Evolutionary conservation across 2,888 invertebrate genomes (phyloP).

Genomic region (Halictus quadricinctus): DNA sequence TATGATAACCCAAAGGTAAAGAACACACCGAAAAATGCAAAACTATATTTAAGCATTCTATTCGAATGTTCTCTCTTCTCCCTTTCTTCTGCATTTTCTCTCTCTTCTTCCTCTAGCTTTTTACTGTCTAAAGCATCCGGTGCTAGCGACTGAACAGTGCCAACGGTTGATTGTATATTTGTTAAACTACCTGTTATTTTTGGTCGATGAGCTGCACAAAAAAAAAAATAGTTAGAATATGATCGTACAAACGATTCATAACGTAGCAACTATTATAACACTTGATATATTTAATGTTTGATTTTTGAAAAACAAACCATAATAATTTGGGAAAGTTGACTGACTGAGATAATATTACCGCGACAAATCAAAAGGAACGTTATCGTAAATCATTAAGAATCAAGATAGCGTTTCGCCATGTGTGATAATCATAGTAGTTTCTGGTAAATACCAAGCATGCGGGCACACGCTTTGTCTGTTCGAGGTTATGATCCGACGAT

Average conservation of each 20-base stretch:
- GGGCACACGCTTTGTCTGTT: constrained; percentile 4
- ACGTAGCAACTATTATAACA: neutral
- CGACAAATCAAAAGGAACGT: neutral
- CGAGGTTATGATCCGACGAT: constrained; percentile 68
- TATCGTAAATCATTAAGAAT: neutral
- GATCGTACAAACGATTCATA: neutral
- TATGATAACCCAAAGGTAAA: constrained; percentile 85
- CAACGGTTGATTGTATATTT: constrained; percentile 70
- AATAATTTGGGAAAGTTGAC: neutral
- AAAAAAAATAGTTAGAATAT: neutral
- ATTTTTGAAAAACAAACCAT: neutral
- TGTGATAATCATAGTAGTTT: neutral
- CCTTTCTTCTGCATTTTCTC: constrained; percentile 83
- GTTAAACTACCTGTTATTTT: constrained; percentile 74
- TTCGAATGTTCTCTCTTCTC: constrained; percentile 88
- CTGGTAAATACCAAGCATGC: neutral
- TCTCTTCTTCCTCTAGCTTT: constrained; percentile 82
- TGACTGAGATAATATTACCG: neutral
- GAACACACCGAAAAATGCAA: constrained; percentile 84
- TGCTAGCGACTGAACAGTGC: constrained; percentile 55
- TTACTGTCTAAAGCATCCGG: constrained; percentile 56
- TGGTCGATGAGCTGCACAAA: constrained; percentile 58
- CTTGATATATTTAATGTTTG: neutral
- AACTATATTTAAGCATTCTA: constrained; percentile 87
- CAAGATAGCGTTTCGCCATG: too few relatives aligned